phyloP scores from a whole-genome alignment of 2,888 invertebrate genomes.

The Chaitophorus viminalis region DNA sequence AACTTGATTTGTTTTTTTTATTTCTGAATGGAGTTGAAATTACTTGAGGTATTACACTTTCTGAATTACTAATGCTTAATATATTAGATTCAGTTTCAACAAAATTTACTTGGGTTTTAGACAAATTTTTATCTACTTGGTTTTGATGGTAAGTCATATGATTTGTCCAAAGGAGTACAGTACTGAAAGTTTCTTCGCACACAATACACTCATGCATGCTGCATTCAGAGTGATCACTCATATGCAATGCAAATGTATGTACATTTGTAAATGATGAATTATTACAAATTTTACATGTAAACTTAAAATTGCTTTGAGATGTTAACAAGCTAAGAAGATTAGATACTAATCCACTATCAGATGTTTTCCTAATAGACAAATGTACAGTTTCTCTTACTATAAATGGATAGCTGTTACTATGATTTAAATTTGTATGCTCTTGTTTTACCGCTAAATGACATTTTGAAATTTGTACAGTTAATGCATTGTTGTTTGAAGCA shows the following conservation, averaged over 20 bases:
- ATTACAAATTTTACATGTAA: slow-evolving; percentile 32
- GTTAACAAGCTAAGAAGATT: not conserved
- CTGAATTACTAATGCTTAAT: not conserved
- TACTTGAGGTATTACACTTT: not conserved
- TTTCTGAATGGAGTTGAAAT: not conserved
- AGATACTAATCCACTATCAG: not conserved
- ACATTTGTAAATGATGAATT: slow-evolving; percentile 10
- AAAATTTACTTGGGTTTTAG: not conserved
- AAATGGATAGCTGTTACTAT: not conserved
- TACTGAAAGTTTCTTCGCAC: not conserved
- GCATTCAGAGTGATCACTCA: not conserved
- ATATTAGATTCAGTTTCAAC: not conserved
- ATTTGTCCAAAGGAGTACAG: slow-evolving; percentile 5
- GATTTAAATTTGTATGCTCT: not conserved
- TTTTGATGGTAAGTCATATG: slow-evolving; percentile 37
- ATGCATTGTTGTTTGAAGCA: not conserved
- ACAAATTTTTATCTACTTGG: slow-evolving; percentile 3
- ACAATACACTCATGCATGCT: slow-evolving; percentile 39
- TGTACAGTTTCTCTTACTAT: not conserved
- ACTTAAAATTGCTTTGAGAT: not conserved
- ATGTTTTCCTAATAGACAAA: not conserved
- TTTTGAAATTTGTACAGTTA: not conserved
- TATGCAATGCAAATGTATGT: slow-evolving; percentile 42
- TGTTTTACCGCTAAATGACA: not conserved
- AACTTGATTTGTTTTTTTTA: not conserved